Base-by-base conservation (phyloP, 2,888 invertebrate species). In the Pammene fasciana region DNA sequence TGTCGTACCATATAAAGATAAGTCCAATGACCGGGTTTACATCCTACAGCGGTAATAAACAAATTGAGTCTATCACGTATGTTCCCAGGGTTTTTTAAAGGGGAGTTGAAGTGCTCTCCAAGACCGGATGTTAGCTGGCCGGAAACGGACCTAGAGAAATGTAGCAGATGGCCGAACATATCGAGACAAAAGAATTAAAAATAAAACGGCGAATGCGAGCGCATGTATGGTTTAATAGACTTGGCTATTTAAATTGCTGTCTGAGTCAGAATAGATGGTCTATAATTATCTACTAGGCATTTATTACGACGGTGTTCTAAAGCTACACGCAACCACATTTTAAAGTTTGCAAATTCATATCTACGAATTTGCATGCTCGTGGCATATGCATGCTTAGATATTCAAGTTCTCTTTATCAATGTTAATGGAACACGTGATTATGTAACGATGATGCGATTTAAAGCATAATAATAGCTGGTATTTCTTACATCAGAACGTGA, bases 21-120 rank as follows among this genome's bases (percentile, higher is more conserved):
- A 87, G 92, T 87, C 85, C 91, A 90, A 87, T 90, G 92, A 91
- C 92, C 92, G 91, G 86, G 84, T 82, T 76, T 75, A 78, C 78
- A 80, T 78, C 77, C 71, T 68, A 65, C 74, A 52, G 68, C 75
- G 68, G 70, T 50, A 75, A 73, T 73, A 73, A 75, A 64, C 34
- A 45, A 54, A 52, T 70, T 71, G 41, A 52, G 57, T 59, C 45
- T 50, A 55, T 54, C 60, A 59, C 13, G 54, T 56, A 62, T 61
- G 77, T 84, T 86, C 84, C 80, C 86, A 86, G 76, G 81, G 73
- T 82, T 75, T 71, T 66, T 56, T 50, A 73, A 81, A 80, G 83
- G 86, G 85, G 78, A 78, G 75, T 74, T 86, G 78, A 83, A 89
- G 89, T 76, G 82, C 86, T 86, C 88, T 88, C 76, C 78, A 82